These are phyloP conservation scores for Eupithecia dodoneata DNA, from an alignment of 2,888 invertebrate genomes.

Conservation along the genomic window DNA sequence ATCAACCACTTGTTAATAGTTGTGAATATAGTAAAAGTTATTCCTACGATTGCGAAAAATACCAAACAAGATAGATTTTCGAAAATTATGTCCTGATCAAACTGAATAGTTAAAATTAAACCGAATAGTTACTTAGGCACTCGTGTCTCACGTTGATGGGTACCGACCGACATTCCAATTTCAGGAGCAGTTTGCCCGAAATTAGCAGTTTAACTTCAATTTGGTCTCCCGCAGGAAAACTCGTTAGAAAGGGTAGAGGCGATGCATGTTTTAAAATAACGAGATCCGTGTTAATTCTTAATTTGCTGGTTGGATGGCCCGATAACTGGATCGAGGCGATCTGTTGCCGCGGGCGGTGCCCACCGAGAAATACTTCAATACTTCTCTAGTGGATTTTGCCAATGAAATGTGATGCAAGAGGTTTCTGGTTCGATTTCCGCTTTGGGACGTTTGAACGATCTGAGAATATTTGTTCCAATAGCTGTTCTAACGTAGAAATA, in stretches of 20 bases:
- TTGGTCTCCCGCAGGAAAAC: slow-evolving; percentile 53
- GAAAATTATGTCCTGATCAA: neutral
- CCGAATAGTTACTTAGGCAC: neutral
- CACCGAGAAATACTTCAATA: neutral
- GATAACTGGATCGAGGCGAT: slow-evolving; percentile 75
- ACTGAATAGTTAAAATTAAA: neutral
- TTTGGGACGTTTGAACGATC: too few relatives aligned
- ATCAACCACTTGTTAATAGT: too few relatives aligned
- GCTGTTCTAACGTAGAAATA: too few relatives aligned
- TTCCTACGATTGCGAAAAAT: too few relatives aligned
- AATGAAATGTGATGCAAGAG: too few relatives aligned
- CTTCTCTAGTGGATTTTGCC: neutral
- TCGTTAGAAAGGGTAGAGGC: slow-evolving; percentile 77
- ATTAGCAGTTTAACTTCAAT: slow-evolving; percentile 35
- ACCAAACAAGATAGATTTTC: neutral
- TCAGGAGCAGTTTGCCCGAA: slow-evolving; percentile 29
- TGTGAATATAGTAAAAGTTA: too few relatives aligned
- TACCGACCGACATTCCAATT: slow-evolving; percentile 24
- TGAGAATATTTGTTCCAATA: too few relatives aligned
- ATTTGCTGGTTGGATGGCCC: slow-evolving; percentile 80
- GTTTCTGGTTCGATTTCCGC: too few relatives aligned
- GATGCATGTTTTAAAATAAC: slow-evolving; percentile 83
- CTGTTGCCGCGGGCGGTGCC: slow-evolving; percentile 53
- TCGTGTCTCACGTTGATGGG: neutral
- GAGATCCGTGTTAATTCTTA: slow-evolving; percentile 80